Evolutionary conservation across 2,797 vertebrate genomes (phyloP).

Genomic region (Gymnopithys bicolor): DNA sequence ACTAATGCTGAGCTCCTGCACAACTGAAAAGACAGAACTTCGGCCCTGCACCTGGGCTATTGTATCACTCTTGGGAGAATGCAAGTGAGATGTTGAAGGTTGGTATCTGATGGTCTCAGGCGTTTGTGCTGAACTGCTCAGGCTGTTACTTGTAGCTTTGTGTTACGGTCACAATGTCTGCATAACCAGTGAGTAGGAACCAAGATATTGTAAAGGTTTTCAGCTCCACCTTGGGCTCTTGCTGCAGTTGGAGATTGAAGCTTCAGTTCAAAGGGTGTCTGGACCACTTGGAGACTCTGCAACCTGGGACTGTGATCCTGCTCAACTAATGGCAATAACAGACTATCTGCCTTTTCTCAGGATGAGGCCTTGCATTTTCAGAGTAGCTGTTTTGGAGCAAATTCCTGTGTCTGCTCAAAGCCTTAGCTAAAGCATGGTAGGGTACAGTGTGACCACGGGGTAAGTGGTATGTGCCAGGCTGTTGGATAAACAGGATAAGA

Average conservation of each 20-base stretch:
- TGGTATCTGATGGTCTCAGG: background rate
- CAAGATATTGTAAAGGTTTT: background rate
- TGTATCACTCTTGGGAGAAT: background rate
- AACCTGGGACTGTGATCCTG: background rate
- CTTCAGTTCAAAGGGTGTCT: background rate
- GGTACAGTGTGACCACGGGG: background rate
- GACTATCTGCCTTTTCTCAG: background rate
- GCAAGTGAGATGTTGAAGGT: background rate
- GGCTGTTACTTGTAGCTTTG: background rate
- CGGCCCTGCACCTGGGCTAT: background rate
- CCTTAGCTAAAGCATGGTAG: background rate
- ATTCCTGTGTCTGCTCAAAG: background rate
- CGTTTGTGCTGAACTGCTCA: background rate
- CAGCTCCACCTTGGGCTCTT: background rate
- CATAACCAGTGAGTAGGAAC: background rate
- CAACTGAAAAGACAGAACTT: background rate
- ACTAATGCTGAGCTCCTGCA: background rate
- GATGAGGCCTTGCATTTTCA: background rate
- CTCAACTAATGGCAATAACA: rapidly evolving
- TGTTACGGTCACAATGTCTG: background rate
- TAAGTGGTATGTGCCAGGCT: background rate
- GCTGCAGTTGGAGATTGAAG: background rate
- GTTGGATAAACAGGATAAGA: background rate
- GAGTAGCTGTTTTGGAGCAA: background rate
- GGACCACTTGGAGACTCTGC: background rate